Evolutionary conservation across 2,888 invertebrate genomes (phyloP).

Genomic region (Microctonus hyperodae): DNA sequence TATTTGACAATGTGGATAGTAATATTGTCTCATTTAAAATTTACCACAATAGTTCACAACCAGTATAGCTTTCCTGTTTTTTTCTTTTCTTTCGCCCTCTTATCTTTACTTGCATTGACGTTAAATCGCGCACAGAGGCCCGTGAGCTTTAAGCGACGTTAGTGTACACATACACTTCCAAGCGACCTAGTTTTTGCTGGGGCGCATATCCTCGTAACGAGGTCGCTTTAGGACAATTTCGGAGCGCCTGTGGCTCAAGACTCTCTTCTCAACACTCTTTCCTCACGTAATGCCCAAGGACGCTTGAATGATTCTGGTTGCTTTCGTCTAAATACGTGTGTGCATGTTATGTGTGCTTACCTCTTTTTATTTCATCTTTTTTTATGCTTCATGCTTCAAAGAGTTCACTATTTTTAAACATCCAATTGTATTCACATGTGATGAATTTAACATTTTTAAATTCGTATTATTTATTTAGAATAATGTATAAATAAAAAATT

Average conservation of each 20-base stretch:
- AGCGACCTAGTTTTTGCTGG: conserved; percentile 49
- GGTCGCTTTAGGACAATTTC: conserved; percentile 55
- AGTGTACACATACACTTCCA: conserved; percentile 45
- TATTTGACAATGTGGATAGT: neutral
- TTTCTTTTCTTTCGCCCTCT: neutral
- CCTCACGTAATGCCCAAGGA: conserved; percentile 17
- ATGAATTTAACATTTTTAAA: too few species aligned
- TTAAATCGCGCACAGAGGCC: conserved; percentile 46
- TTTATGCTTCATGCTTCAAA: conserved; percentile 3
- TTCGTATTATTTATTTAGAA: too few species aligned
- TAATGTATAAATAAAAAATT: too few species aligned
- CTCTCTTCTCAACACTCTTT: conserved; percentile 26
- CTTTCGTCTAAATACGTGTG: conserved; percentile 1
- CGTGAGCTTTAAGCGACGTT: conserved; percentile 44
- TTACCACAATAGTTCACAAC: neutral
- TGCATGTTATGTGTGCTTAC: neutral
- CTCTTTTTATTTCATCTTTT: neutral
- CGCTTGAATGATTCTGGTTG: conserved; percentile 15
- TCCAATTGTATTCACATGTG: neutral
- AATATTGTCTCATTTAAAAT: neutral
- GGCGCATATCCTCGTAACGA: conserved; percentile 48
- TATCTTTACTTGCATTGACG: conserved; percentile 42
- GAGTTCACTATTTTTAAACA: neutral
- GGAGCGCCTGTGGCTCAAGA: conserved; percentile 40
- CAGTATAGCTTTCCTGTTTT: conserved; percentile 4